Evolutionary conservation across 1,140 invertebrate species (phyloP), one percentile per base, ranked within the genome.

Genomic region (Archivesica marissinica): DNA sequence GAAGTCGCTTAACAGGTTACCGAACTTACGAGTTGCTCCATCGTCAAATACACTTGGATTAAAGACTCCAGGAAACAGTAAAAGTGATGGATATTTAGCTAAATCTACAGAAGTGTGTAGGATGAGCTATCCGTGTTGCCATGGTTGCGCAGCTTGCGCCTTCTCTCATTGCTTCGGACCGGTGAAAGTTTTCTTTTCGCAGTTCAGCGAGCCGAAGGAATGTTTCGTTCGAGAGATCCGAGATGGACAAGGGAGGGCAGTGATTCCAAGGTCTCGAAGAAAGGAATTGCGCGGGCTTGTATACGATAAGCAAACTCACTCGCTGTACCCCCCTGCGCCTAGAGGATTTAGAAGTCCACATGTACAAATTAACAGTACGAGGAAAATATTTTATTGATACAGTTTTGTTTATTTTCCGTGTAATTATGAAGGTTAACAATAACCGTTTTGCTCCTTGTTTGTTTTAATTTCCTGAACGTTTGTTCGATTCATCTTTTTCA

Each of bases 251-350:
- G 81, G 81, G 25, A 54, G 72, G 13, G 9, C 25, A 2, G 41
- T 47, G 0, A 84, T 84, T 30, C 81, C 81, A 9, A 74, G 30
- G 38, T 38, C 68, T 0, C 15, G 81, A 44, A 38, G 70, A n/a
- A 61, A 54, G 7, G 81, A 84, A 61, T 75, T 84, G 41, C 52
- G 81, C 33, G 81, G 81, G 33, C 59, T 84, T 1, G 47, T 84
- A n/a, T 84, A 84, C 30, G 59, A 84, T 56, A 74, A 76, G 39
- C 66, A 84, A 15, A 76, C 81, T 3, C 70, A 76, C 76, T 84
- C 81, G 0, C 38, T 84, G 33, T 76, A 84, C 35, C 81, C 81
- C 30, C 81, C 81, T 15, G n/a, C 76, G 2, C 81, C 81, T 25
- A 38, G 41, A 17, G 72, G 44, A 20, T 52, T 50, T 35, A 84